A percentile compares a stretch with the other conserved stretches of the same genome.
Conservation (phyloP, 2,797 vertebrate species). For the Tapera naevia region DNA sequence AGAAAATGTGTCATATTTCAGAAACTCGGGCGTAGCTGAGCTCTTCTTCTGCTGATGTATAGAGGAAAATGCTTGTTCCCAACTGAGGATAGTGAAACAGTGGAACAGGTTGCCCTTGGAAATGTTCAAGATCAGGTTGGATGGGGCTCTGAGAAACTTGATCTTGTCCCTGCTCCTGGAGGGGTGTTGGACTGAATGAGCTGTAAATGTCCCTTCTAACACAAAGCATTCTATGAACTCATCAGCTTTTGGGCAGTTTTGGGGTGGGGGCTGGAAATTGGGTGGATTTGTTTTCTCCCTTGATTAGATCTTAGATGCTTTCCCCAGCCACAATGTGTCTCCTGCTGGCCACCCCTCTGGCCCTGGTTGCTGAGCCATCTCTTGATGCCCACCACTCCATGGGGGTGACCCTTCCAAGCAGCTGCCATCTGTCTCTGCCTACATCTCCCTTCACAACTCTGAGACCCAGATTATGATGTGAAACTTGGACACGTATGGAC, state of each 20-base stretch:
- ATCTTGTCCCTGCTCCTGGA: no score
- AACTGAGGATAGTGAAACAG: neutral
- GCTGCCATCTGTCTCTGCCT: neutral
- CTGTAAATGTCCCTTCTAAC: no score
- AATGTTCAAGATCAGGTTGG: no score
- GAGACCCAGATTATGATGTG: neutral
- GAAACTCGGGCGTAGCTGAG: accelerated
- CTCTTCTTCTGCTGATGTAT: neutral
- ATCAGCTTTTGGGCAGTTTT: neutral
- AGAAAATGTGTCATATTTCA: neutral
- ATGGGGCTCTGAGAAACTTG: no score
- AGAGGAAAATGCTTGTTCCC: neutral
- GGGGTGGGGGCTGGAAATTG: accelerated
- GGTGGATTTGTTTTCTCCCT: neutral
- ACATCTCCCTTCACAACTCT: neutral
- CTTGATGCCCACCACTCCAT: neutral
- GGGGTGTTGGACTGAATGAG: no score
- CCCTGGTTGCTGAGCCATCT: neutral
- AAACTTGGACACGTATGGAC: neutral
- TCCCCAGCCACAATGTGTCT: accelerated
- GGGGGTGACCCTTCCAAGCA: neutral
- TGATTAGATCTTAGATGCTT: neutral
- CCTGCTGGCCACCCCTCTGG: neutral
- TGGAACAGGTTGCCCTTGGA: no score
- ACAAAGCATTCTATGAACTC: neutral